A percentile compares a stretch with the other conserved stretches of the same genome.
These are phyloP conservation scores for Neria commutata DNA, from an alignment of 2,888 invertebrate species.

Conservation along the genomic window DNA sequence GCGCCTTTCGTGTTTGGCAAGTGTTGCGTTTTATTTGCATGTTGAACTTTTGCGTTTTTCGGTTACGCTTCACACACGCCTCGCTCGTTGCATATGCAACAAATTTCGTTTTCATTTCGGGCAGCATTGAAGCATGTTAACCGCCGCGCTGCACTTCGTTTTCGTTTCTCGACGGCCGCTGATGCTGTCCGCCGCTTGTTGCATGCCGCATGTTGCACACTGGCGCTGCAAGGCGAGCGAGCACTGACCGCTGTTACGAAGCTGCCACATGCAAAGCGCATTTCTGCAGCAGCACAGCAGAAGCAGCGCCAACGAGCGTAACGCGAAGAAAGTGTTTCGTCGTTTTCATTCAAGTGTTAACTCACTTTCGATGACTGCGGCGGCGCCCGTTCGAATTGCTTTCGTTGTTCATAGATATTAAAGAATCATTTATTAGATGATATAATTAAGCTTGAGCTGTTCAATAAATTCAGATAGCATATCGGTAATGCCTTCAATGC, in stretches of 20 bases:
- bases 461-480: too few relatives aligned
- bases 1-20: neutral
- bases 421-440: too few relatives aligned
- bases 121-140: constrained; percentile 38
- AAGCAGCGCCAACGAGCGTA: constrained; percentile 48
- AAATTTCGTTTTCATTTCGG: constrained; percentile 27
- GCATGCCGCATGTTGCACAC: neutral
- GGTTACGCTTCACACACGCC: constrained; percentile 15
- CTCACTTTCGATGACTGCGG: neutral
- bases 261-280: constrained; percentile 14
- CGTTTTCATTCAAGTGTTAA: constrained; percentile 3
- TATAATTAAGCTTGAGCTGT: too few relatives aligned
- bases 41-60: constrained; percentile 48
- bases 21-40: constrained; percentile 31
- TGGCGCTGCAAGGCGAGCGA: neutral
- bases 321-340: constrained; percentile 45
- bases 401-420: too few relatives aligned
- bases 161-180: constrained; percentile 26
- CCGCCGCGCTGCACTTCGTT: constrained; percentile 18
- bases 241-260: constrained; percentile 43
- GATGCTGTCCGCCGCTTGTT: constrained; percentile 17
- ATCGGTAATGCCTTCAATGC: too few relatives aligned
- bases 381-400: neutral
- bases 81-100: constrained; percentile 7
- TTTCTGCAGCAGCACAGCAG: constrained; percentile 43